Evolutionary conservation across 2,113 vertebrate genomes (phyloP).

Genomic region (Odocoileus hemionus): DNA sequence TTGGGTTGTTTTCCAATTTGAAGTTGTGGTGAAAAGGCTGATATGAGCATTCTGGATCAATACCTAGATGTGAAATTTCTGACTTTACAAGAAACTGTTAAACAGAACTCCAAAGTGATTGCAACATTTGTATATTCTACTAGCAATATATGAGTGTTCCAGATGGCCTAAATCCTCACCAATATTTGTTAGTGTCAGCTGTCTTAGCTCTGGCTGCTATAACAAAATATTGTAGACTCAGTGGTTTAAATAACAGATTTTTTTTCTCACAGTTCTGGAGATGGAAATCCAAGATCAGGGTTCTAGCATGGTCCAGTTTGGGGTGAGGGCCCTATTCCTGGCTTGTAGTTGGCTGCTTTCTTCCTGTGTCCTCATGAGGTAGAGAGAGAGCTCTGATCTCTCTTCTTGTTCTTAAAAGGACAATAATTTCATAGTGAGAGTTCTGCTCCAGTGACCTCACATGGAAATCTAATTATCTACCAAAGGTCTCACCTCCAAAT

Average conservation of each 20-base stretch:
- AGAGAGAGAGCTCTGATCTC: neutral
- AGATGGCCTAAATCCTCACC: neutral
- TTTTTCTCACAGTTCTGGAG: neutral
- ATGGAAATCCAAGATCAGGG: neutral
- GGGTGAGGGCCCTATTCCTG: neutral
- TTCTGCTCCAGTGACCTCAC: neutral
- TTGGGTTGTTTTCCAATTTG: neutral
- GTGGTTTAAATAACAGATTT: neutral
- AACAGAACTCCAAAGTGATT: neutral
- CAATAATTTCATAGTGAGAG: neutral
- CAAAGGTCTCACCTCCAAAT: neutral
- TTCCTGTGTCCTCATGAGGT: neutral
- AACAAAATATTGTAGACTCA: neutral
- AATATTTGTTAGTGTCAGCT: neutral
- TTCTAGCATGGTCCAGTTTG: neutral
- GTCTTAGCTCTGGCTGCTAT: neutral
- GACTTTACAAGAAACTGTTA: neutral
- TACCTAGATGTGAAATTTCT: neutral
- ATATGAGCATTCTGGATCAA: neutral
- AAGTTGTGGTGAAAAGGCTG: neutral
- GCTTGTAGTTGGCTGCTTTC: neutral
- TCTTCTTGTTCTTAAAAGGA: neutral
- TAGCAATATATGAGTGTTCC: neutral
- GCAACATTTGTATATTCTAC: no score
- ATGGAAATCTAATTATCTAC: neutral